These are phyloP conservation scores for Sipha maydis DNA, from an alignment of 2,888 invertebrate genomes.

Conservation along the genomic window DNA sequence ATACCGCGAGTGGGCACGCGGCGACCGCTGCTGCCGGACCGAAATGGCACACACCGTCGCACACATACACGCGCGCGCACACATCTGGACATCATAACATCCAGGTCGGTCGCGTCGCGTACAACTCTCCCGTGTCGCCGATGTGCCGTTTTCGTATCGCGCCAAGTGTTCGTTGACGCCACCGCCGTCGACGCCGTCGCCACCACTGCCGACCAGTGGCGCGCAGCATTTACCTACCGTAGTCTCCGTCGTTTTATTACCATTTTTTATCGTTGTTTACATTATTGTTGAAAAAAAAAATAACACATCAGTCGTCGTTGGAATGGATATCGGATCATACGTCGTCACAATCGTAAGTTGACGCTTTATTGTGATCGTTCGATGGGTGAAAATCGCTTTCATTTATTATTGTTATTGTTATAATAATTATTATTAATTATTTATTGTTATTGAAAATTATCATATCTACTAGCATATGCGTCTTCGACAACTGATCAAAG, in stretches of 20 bases:
- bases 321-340: conserved; percentile 18
- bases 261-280: no score
- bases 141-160: not conserved
- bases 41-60: conserved; percentile 39
- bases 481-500: no score
- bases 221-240: not conserved
- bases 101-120: conserved; percentile 48
- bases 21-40: conserved; percentile 34
- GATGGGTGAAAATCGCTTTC: no score
- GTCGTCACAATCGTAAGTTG: conserved; percentile 35
- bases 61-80: not conserved
- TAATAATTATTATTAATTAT: no score
- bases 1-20: conserved; percentile 52
- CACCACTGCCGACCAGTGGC: conserved; percentile 3
- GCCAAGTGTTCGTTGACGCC: not conserved
- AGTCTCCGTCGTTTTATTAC: not conserved
- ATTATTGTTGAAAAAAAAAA: not conserved
- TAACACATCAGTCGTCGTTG: not conserved
- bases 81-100: conserved; percentile 37
- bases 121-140: conserved; percentile 15
- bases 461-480: no score
- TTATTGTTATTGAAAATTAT: no score
- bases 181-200: not conserved
- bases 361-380: not conserved
- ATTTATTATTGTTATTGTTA: no score